Percentiles rank a stretch among this genome's conserved stretches.
Evolutionary conservation across 1,140 invertebrate species (phyloP).

Genomic region (Elysia chlorotica): DNA sequence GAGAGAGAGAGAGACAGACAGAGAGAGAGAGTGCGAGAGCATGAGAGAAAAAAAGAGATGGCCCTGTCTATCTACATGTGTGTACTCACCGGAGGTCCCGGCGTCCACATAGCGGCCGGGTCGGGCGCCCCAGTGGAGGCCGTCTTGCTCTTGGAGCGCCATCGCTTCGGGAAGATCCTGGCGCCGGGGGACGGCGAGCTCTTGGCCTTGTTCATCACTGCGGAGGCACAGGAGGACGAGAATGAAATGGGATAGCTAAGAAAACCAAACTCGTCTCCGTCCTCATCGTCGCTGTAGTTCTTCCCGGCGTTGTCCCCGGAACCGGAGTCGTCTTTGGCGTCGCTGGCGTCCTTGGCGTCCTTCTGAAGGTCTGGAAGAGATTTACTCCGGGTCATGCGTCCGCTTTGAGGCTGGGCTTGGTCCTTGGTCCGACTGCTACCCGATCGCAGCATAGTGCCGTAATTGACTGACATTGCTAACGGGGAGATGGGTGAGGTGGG

Average conservation of each 20-base stretch:
- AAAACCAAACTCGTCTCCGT: slow-evolving; percentile 56
- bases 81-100: slow-evolving; percentile 19
- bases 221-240: slow-evolving; percentile 30
- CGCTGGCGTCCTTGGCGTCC: slow-evolving; percentile 25
- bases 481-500: not conserved
- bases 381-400: slow-evolving; percentile 31
- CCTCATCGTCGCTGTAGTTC: slow-evolving; percentile 45
- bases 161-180: slow-evolving; percentile 12
- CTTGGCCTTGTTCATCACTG: slow-evolving; percentile 51
- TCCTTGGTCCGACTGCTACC: not conserved
- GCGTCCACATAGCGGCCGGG: slow-evolving; percentile 16
- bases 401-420: not conserved
- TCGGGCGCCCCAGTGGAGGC: not conserved
- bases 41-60: not conserved
- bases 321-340: no score
- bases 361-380: slow-evolving; percentile 42
- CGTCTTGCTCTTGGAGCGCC: slow-evolving; percentile 19
- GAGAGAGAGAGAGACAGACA: not conserved
- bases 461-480: not conserved
- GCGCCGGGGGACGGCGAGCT: slow-evolving; percentile 3
- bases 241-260: slow-evolving; percentile 38
- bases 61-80: not conserved
- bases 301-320: not conserved
- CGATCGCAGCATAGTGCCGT: no score
- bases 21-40: not conserved